A percentile compares a stretch with the other conserved stretches of the same genome.
phyloP scores from a whole-genome alignment of 2,888 invertebrate genomes.

The Ptychoptera contaminata region DNA sequence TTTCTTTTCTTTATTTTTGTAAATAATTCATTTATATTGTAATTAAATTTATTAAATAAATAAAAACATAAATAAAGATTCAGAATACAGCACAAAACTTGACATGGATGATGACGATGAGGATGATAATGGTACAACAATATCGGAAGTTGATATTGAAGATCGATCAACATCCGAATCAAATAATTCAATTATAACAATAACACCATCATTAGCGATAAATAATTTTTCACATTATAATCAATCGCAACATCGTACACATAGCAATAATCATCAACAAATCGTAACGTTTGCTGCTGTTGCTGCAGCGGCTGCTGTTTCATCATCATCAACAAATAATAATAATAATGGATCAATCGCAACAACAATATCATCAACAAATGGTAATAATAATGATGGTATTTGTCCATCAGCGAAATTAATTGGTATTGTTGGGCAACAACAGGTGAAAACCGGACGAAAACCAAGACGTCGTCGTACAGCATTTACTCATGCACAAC shows the following conservation, averaged over 20 bases:
- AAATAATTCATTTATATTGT: too few species aligned
- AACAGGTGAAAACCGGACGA: constrained; percentile 38
- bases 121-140: constrained; percentile 18
- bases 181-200: constrained; percentile 16
- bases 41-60: too few species aligned
- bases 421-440: too few species aligned
- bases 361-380: too few species aligned
- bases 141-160: constrained; percentile 29
- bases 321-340: not conserved
- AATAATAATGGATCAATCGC: too few species aligned
- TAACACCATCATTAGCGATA: too few species aligned
- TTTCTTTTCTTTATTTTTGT: too few species aligned
- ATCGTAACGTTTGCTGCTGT: not conserved
- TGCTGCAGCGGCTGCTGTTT: not conserved
- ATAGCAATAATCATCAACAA: constrained; percentile 8
- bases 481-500: constrained; percentile 87
- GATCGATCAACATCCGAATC: constrained; percentile 29
- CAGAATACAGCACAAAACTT: too few species aligned
- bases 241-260: constrained; percentile 4
- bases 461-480: constrained; percentile 75
- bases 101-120: constrained; percentile 12
- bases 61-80: too few species aligned
- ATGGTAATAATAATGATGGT: not conserved
- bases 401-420: not conserved
- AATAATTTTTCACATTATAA: constrained; percentile 1